Evolutionary conservation across 2,113 vertebrate species (phyloP).

Genomic region (Ascaphus truei): DNA sequence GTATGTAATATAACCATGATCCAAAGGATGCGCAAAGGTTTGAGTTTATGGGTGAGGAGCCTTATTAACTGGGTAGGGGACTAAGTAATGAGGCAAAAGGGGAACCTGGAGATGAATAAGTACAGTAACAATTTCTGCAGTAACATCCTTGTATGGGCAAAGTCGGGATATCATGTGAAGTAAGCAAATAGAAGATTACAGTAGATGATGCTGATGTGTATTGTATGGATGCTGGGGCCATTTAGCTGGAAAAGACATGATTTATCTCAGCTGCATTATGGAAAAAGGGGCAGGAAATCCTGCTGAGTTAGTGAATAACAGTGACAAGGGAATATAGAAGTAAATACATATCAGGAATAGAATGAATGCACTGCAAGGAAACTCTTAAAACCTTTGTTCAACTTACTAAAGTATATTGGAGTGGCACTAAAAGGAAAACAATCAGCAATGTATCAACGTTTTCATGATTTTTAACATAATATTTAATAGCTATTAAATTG

Average conservation of each 20-base stretch:
- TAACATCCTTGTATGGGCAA: not conserved
- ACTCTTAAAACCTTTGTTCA: not conserved
- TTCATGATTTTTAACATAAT: no score
- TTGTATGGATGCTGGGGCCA: not conserved
- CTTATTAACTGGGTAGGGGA: not conserved
- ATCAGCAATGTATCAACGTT: conserved; percentile 2
- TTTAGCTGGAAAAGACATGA: conserved; percentile 7
- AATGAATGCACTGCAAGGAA: not conserved
- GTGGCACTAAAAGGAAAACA: not conserved
- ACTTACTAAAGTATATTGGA: no score
- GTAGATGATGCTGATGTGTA: conserved; percentile 5
- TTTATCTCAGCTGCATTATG: not conserved
- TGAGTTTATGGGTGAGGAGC: not conserved
- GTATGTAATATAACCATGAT: no score
- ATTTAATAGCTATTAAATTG: not conserved
- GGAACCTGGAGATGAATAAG: not conserved
- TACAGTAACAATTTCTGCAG: not conserved
- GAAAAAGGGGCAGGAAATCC: not conserved
- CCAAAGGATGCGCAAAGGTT: no score
- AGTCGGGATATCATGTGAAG: not conserved
- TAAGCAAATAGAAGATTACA: not conserved
- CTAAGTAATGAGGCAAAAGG: conserved; percentile 4
- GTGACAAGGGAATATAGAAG: conserved; percentile 2
- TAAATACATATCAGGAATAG: not conserved
- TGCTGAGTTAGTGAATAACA: not conserved